A percentile compares a stretch with the other conserved stretches of the same genome.
Conservation (phyloP, 2,797 vertebrate genomes). For the Sebastes miniatus region DNA sequence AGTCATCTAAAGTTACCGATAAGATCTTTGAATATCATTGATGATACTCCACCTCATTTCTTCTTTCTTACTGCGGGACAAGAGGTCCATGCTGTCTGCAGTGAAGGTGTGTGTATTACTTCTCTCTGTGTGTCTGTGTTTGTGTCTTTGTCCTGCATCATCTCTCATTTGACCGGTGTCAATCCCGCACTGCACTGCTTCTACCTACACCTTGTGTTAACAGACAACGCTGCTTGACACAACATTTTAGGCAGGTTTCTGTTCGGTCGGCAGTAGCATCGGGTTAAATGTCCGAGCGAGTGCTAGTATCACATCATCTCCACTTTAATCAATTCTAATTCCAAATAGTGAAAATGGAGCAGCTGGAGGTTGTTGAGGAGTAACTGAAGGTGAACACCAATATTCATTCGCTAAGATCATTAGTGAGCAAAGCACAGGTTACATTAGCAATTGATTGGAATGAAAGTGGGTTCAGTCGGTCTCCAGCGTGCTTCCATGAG, state of each 20-base stretch:
- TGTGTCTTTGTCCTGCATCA: slow-evolving; percentile 17
- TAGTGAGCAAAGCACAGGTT: slow-evolving; percentile 12
- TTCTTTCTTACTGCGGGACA: slow-evolving; percentile 77
- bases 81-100: slow-evolving; percentile 81
- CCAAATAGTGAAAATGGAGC: slow-evolving; percentile 1
- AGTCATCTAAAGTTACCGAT: neutral
- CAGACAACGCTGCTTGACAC: neutral
- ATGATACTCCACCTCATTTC: slow-evolving; percentile 62
- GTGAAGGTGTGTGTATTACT: slow-evolving; percentile 78
- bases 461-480: slow-evolving; percentile 4
- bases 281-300: neutral
- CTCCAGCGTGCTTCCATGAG: neutral
- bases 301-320: neutral
- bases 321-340: slow-evolving; percentile 30
- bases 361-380: neutral
- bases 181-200: neutral
- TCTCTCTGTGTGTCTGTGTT: slow-evolving; percentile 37
- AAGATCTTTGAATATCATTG: neutral
- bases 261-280: neutral
- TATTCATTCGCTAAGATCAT: slow-evolving; percentile 33
- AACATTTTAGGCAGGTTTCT: neutral
- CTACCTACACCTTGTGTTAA: neutral
- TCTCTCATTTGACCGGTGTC: neutral
- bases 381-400: slow-evolving; percentile 9
- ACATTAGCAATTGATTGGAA: slow-evolving; percentile 16